These are phyloP conservation scores for Laupala kohalensis DNA, from an alignment of 1,140 invertebrate species.

Conservation along the genomic window DNA sequence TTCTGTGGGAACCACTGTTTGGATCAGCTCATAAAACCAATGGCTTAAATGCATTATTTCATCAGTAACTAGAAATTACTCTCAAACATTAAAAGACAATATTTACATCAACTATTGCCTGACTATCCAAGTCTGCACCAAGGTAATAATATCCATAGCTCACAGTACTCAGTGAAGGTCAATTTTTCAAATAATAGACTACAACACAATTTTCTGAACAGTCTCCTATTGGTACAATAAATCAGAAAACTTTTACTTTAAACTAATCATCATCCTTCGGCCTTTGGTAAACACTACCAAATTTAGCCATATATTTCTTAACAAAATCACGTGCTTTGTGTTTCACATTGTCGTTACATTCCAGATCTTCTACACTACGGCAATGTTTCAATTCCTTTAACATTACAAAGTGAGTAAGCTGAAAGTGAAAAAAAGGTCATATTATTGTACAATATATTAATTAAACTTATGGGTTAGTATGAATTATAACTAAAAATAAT, in stretches of 20 bases:
- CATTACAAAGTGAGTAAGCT: conserved; percentile 95
- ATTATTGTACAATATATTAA: no score
- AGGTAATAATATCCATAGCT: background rate
- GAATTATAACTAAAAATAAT: no score
- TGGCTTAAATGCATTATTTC: background rate
- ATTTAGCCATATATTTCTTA: conserved; percentile 90
- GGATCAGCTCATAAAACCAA: background rate
- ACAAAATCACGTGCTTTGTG: conserved; percentile 91
- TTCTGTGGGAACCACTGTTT: background rate
- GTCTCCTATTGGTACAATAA: background rate
- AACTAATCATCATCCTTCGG: conserved; percentile 40
- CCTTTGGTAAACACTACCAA: conserved; percentile 55
- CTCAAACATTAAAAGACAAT: background rate
- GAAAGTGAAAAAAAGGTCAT: conserved; percentile 28
- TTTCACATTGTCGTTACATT: conserved; percentile 84
- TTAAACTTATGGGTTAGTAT: no score
- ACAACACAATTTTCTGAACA: background rate
- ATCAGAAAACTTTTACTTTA: background rate
- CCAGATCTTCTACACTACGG: conserved; percentile 68
- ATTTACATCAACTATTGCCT: background rate
- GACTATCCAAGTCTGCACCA: background rate
- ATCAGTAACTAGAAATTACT: background rate
- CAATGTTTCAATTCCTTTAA: conserved; percentile 91
- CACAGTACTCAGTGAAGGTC: background rate
- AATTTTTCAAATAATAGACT: background rate